Evolutionary conservation across 1,140 invertebrate genomes (phyloP).

Genomic region (Sitodiplosis mosellana): DNA sequence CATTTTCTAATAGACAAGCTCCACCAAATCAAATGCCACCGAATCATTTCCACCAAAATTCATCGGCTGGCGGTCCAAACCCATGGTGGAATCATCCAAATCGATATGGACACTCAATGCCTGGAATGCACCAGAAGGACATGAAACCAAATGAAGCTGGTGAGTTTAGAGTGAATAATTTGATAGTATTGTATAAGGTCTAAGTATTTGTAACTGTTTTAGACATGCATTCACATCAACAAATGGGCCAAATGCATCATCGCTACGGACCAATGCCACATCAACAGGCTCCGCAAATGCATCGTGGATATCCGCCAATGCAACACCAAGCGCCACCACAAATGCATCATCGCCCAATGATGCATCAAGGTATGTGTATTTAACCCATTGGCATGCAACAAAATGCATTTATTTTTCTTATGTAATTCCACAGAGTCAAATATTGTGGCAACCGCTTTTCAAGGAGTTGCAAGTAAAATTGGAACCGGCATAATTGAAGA

Average conservation of each 20-base stretch:
- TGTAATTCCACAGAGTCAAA: neutral
- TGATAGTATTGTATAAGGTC: too few relatives aligned
- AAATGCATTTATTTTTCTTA: neutral
- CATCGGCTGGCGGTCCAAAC: neutral
- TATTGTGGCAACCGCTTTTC: constrained; percentile 21
- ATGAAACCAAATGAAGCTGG: too few relatives aligned
- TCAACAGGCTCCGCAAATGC: constrained; percentile 1
- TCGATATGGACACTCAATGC: too few relatives aligned
- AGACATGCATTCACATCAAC: neutral
- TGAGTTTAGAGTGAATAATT: too few relatives aligned
- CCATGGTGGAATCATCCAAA: too few relatives aligned
- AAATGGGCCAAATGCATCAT: neutral
- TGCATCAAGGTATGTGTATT: neutral
- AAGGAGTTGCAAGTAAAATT: constrained; percentile 21
- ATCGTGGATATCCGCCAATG: neutral
- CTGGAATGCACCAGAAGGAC: too few relatives aligned
- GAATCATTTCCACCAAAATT: neutral
- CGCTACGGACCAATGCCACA: neutral
- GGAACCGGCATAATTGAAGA: constrained; percentile 45
- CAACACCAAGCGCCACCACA: neutral
- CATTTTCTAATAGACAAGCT: too few relatives aligned
- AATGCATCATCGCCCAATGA: neutral
- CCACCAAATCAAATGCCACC: neutral
- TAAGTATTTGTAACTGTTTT: too few relatives aligned
- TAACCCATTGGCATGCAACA: too few relatives aligned